Conservation (phyloP, 2,113 vertebrate genomes). For the Myiozetetes cayanensis region DNA sequence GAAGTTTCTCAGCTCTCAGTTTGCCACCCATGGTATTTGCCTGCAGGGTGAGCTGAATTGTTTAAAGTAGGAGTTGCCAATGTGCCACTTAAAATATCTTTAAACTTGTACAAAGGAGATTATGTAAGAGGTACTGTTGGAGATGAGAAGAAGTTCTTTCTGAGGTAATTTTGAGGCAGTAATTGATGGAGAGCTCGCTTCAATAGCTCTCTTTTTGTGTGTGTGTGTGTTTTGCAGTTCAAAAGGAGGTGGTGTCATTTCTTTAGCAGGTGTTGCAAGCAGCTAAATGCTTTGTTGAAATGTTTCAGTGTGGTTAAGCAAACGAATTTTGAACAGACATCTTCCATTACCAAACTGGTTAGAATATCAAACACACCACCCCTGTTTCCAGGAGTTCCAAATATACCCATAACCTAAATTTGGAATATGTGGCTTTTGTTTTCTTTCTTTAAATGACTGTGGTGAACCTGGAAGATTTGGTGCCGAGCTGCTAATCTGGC, state of each 20-base stretch:
- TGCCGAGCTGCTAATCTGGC: not conserved
- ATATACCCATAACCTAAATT: not conserved
- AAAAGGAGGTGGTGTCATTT: conserved; percentile 11
- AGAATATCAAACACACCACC: conserved; percentile 38
- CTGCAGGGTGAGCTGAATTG: not conserved
- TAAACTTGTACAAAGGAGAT: not conserved
- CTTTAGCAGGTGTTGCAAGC: not conserved
- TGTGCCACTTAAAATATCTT: not conserved
- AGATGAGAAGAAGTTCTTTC: conserved; percentile 12
- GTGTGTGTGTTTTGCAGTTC: not conserved
- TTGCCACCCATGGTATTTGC: not conserved
- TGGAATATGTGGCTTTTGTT: not conserved
- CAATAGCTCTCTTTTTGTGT: not conserved
- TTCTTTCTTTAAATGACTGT: not conserved
- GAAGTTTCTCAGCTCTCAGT: not conserved
- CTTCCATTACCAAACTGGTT: conserved; percentile 17
- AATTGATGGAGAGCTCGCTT: not conserved
- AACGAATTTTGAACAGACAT: conserved; percentile 1
- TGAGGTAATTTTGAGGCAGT: not conserved
- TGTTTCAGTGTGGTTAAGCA: conserved; percentile 24
- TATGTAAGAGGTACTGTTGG: not conserved
- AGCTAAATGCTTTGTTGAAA: conserved; percentile 24
- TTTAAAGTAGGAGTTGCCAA: not conserved
- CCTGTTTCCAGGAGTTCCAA: not conserved
- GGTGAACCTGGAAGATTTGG: not conserved